Conservation (phyloP, 2,113 vertebrate genomes). For the Cebidichthys violaceus region DNA sequence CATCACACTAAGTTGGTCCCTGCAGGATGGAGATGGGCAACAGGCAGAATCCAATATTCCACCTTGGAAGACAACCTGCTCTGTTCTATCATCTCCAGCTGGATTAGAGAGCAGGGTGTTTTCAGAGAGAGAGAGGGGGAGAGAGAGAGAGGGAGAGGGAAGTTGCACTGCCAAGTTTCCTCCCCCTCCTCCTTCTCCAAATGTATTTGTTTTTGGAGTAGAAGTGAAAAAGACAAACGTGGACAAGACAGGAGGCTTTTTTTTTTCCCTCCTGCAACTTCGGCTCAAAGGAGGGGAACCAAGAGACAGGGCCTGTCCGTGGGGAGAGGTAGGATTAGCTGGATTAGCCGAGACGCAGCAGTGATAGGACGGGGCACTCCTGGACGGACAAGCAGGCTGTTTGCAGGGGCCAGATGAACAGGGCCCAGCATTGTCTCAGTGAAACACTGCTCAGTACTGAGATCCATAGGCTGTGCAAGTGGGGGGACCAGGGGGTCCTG, state of each 20-base stretch:
- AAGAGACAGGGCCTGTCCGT: conserved; percentile 51
- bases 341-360: conserved; percentile 64
- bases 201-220: conserved; percentile 41
- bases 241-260: conserved; percentile 32
- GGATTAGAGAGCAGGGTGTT: conserved; percentile 65
- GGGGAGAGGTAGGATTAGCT: conserved; percentile 62
- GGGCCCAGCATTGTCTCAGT: conserved; percentile 49
- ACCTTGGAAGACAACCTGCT: conserved; percentile 57
- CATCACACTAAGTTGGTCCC: conserved; percentile 39
- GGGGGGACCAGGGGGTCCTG: no score
- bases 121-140: conserved; percentile 49
- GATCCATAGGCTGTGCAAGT: not conserved
- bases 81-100: conserved; percentile 49
- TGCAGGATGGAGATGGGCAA: conserved; percentile 37
- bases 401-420: conserved; percentile 46
- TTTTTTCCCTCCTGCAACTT: conserved; percentile 35
- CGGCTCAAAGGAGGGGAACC: conserved; percentile 58
- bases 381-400: conserved; percentile 30
- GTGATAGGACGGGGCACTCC: conserved; percentile 52
- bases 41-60: conserved; percentile 50
- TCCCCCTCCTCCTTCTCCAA: conserved; percentile 30
- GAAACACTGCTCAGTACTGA: conserved; percentile 30
- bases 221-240: conserved; percentile 38
- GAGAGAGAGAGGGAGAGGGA: conserved; percentile 4
- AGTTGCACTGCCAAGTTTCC: conserved; percentile 54